These are phyloP conservation scores for Neodiprion fabricii DNA, from an alignment of 1,140 invertebrate genomes.

Conservation along the genomic window DNA sequence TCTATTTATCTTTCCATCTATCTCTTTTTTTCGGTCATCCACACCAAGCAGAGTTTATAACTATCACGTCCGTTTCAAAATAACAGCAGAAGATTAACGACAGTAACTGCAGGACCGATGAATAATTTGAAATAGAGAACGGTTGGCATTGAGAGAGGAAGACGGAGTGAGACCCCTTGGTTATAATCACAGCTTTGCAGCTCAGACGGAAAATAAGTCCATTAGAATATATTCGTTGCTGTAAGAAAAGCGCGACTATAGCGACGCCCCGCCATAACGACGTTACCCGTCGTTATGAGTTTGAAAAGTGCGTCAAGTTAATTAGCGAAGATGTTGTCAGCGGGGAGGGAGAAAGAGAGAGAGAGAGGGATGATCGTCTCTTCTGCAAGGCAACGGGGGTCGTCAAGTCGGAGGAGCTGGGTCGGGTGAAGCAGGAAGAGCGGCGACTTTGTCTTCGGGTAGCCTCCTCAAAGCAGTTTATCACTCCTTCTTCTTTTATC, in stretches of 20 bases:
- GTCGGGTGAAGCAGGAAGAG: neutral
- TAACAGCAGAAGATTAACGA: no score
- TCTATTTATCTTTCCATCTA: no score
- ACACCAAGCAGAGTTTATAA: no score
- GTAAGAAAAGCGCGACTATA: no score
- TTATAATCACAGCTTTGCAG: neutral
- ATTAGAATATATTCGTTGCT: neutral
- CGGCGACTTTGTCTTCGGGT: constrained; percentile 27
- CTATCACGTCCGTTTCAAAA: no score
- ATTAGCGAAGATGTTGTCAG: constrained; percentile 31
- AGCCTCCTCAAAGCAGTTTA: constrained; percentile 20
- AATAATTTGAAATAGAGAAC: neutral
- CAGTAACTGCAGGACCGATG: no score
- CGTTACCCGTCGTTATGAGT: constrained; percentile 29
- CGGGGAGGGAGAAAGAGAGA: neutral
- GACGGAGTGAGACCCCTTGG: neutral
- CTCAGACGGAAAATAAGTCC: neutral
- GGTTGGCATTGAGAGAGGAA: neutral
- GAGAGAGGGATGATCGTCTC: neutral
- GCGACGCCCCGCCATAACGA: neutral
- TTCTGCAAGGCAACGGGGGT: neutral
- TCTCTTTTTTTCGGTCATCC: no score
- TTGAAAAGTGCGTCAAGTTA: constrained; percentile 31
- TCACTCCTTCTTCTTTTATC: constrained; percentile 23
- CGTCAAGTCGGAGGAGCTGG: neutral